A percentile compares a stretch with the other conserved stretches of the same genome.
Evolutionary conservation across 2,797 vertebrate species (phyloP).

Genomic region (Pipistrellus pipistrellus): DNA sequence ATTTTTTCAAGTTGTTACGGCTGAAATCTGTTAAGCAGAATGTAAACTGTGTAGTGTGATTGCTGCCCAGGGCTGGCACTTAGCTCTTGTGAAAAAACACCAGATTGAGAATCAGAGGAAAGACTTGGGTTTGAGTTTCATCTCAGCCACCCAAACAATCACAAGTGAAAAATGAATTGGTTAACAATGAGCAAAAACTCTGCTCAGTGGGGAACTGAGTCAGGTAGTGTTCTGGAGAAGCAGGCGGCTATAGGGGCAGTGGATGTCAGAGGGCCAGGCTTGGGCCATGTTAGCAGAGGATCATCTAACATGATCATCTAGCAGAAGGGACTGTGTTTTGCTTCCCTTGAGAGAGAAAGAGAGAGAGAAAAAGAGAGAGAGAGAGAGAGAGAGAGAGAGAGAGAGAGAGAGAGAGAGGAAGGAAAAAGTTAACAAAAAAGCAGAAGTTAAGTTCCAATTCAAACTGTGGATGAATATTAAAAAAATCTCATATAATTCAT

Average conservation of each 20-base stretch:
- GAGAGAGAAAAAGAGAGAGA: too few relatives aligned
- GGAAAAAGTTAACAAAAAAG: neutral
- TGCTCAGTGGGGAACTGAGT: neutral
- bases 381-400: neutral
- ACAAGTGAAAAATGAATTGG: neutral
- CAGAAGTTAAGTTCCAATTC: constrained; percentile 2
- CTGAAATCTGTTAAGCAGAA: neutral
- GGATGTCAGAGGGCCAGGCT: neutral
- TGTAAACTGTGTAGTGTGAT: neutral
- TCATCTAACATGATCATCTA: neutral
- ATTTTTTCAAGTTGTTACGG: neutral
- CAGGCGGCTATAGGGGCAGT: neutral
- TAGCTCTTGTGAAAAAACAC: neutral
- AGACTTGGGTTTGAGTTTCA: neutral
- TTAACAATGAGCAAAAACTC: neutral
- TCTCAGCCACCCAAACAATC: neutral
- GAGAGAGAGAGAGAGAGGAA: neutral
- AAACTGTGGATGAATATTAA: neutral
- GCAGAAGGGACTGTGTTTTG: neutral
- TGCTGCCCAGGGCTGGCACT: neutral
- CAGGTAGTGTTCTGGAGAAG: neutral
- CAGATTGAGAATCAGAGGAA: neutral
- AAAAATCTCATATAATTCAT: neutral
- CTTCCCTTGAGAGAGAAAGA: neutral
- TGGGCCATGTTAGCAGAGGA: neutral